Base-by-base conservation (phyloP, 30 jellyfish, hydroid and myxozoan genomes). In the Turritopsis rubra region DNA sequence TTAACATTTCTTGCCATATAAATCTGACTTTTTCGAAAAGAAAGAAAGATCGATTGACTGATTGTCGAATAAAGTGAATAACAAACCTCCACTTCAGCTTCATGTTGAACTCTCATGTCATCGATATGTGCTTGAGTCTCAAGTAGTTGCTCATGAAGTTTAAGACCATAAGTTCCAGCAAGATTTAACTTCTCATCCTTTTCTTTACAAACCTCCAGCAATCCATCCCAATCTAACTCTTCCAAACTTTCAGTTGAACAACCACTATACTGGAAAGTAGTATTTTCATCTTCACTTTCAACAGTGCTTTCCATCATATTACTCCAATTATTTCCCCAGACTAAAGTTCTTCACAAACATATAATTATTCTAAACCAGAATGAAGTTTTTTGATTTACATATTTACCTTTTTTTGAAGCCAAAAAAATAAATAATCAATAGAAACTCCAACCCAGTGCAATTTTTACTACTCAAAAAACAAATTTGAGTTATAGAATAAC, bases 51-150 rank as follows among this genome's bases (percentile, higher is more conserved):
- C n/a, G n/a, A n/a, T n/a, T n/a, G n/a, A n/a, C n/a, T n/a, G n/a
- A n/a, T n/a, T n/a, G n/a, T n/a, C n/a, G n/a, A n/a, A n/a, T n/a
- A n/a, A n/a, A n/a, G n/a, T n/a, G n/a, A n/a, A n/a, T n/a, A n/a
- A n/a, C n/a, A n/a, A n/a, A n/a, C 76, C 84, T 80, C 87, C 1
- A 80, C 65, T 80, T 80, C 87, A 22, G 81, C 81, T 53, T 80
- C 87, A 53, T 80, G 87, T 70, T 52, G 87, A 13, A 52, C 41
- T 52, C 87, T 80, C 81, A 80, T 80, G 24, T 80, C 87, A 80
- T 80, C 87, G 26, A 80, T 52, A 52, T 80, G 79, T 26, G 26
- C 65, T 60, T 80, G 87, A 0, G 81, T 80, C 52, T 80, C 81
- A 22, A 52, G 31, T 3, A 80, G 28, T 26, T 80, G 81, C 52